Percentiles rank a stretch among this genome's conserved stretches.
Conservation (phyloP, 2,888 invertebrate species). For the Neoaliturus tenellus region DNA sequence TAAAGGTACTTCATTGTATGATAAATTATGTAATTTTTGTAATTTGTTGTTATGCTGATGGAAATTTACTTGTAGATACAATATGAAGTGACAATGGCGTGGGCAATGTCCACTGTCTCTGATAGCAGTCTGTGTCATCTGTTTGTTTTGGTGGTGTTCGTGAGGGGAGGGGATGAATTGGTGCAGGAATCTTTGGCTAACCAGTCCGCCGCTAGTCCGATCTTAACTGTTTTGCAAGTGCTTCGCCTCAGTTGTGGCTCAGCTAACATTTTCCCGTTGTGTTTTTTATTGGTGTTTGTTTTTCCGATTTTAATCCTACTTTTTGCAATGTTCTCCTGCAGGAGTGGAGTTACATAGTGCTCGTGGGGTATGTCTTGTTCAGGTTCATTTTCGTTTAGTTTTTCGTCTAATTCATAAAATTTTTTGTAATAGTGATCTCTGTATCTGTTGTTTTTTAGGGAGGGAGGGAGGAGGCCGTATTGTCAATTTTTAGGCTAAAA, state of each 20-base stretch:
- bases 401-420: too few relatives aligned
- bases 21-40: background rate
- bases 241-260: background rate
- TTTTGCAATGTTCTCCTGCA: constrained; percentile 32
- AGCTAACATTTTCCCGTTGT: background rate
- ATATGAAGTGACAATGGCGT: background rate
- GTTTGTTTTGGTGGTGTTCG: constrained; percentile 21
- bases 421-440: too few relatives aligned
- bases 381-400: too few relatives aligned
- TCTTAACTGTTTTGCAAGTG: constrained; percentile 49
- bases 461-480: too few relatives aligned
- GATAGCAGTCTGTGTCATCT: constrained; percentile 35
- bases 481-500: too few relatives aligned
- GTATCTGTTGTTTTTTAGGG: too few relatives aligned
- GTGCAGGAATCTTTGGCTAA: constrained; percentile 29
- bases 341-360: constrained; percentile 34
- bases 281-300: background rate
- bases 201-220: background rate
- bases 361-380: background rate
- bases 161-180: constrained; percentile 22
- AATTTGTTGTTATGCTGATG: background rate
- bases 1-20: too few relatives aligned
- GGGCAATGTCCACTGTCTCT: constrained; percentile 6
- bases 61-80: background rate
- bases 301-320: background rate